Base-by-base conservation (phyloP, 1,140 invertebrate genomes). In the Andricus grossulariae region DNA sequence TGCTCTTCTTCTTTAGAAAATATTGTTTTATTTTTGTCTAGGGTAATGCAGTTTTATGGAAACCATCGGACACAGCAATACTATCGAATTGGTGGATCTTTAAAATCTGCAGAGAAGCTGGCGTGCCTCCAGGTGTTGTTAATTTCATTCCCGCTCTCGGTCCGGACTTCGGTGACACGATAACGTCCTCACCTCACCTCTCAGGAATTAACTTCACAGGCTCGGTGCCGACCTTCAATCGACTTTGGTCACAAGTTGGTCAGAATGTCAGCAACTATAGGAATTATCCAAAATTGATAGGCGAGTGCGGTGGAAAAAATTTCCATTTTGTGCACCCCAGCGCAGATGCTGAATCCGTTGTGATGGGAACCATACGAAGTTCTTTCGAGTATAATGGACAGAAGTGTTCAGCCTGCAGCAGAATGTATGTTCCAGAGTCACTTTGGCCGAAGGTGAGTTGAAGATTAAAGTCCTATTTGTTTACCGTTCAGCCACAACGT, bases 221-320 rank as follows among this genome's bases (percentile, higher is more conserved):
- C 82, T 99, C 98, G 83, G 97, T 99, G 32, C 96, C 96, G 93
- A 99, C 98, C 7, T 99, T 99, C 88, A 96, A 97, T 87, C 94
- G 95, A 83, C 88, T 99, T 10, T 99, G 98, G 98, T 95, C 94
- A 83, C 95, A 97, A 92, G 97, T 99, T 71, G 98, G 97, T 15
- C 91, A 96, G 70, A 99, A 99, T 88, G 93, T 99, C 16, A 93
- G 94, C 66, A 94, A 91, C 1, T 99, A 99, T 87, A 93, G 91
- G 70, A 98, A 97, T 86, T 99, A 98, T 89, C 99, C 99, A 0
- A 94, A 98, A 82, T 91, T 99, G 6, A 96, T 99, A 82, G 96
- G 96, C 81, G 99, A 99, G 92, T 99, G 98, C 91, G 99, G 99
- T 57, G 99, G 99, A 3, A 99, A 99, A 91, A 99, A 99, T 92